Base-by-base conservation (phyloP, 2,888 invertebrate species). In the Pandemis corylana region DNA sequence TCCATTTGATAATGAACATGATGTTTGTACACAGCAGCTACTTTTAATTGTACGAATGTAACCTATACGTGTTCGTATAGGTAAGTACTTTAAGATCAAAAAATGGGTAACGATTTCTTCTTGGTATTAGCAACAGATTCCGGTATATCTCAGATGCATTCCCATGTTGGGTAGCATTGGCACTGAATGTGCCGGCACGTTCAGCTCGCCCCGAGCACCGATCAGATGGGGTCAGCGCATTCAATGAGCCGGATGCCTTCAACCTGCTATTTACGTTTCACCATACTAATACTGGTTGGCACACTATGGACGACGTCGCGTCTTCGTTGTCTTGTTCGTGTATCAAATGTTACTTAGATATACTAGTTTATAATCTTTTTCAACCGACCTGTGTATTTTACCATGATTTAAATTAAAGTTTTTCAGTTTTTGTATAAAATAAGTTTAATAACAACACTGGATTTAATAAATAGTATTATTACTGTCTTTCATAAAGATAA, bases 171-270 rank as follows among this genome's bases (percentile, higher is more conserved):
- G 80, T 83, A 82, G 80, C 82, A 79, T 82, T 87, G 84, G 81
- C 80, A 81, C 81, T 84, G 84, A 89, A 88, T 90, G 89, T 89
- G 85, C 85, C 80, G 81, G 82, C 86, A 84, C 83, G 84, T 81
- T 84, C 83, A 80, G 83, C 83, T 85, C 80, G 88, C 87, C 88
- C 83, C 86, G 80, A 89, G 88, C 87, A 82, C 81, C 88, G 91
- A 94, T 93, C 94, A 94, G 93, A 94, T 94, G 93, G 89, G 94
- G 94, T 94, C 94, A 93, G 89, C 92, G 92, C 90, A 92, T 94
- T 94, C 91, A 93, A 93, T 94, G 90, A 93, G 91, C 90, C 93
- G 94, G 93, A 94, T 93, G 90, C 90, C 89, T 90, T 85, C 88
- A 91, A 92, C 93, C 91, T 90, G 92, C 93, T 92, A 90, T 92